Evolutionary conservation across 2,888 invertebrate species (phyloP).

Genomic region (Lithophane leautieri): DNA sequence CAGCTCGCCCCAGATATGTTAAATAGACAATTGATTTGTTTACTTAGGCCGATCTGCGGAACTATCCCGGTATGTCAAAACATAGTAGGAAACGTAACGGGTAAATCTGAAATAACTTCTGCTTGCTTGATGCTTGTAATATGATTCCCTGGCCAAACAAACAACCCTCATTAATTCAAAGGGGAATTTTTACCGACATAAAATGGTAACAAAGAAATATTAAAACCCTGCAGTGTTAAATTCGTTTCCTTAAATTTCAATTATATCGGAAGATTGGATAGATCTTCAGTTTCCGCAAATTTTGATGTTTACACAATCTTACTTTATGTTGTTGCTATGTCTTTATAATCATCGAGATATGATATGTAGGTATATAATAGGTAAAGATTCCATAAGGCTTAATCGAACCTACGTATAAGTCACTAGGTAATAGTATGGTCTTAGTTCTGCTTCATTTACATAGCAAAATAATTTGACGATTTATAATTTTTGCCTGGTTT

Average conservation of each 20-base stretch:
- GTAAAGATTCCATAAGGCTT: neutral
- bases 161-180: constrained; percentile 29
- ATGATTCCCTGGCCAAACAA: constrained; percentile 28
- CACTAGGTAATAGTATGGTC: neutral
- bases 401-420: neutral
- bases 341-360: constrained; percentile 1
- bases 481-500: neutral
- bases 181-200: constrained; percentile 17
- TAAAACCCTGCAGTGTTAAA: constrained; percentile 31
- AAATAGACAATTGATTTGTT: constrained; percentile 74
- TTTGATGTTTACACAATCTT: constrained; percentile 37
- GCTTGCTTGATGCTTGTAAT: constrained; percentile 23
- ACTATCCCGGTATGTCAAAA: constrained; percentile 56
- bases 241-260: constrained; percentile 49
- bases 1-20: constrained; percentile 71
- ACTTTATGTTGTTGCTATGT: constrained; percentile 25
- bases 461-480: too few relatives aligned
- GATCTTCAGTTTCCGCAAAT: constrained; percentile 37
- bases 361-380: constrained; percentile 25
- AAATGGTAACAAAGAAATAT: constrained; percentile 40
- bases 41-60: constrained; percentile 69
- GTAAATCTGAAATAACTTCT: constrained; percentile 40
- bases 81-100: constrained; percentile 8
- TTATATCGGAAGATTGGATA: constrained; percentile 25
- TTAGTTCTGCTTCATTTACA: too few relatives aligned